Conservation (phyloP, 2,113 vertebrate species). For the Phyllostomus discolor region DNA sequence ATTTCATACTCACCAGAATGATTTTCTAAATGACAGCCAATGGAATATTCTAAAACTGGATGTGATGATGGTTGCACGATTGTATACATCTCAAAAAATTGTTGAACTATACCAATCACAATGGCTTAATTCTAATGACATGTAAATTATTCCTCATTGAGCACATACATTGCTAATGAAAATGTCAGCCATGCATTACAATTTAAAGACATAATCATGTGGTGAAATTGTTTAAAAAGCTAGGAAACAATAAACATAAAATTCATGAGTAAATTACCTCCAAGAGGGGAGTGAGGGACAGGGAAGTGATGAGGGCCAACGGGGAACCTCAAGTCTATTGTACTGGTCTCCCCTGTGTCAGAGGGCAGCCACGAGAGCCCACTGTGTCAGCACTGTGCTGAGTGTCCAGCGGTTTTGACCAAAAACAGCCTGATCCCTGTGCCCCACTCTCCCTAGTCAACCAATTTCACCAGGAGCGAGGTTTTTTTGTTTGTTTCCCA, state of each 20-base stretch:
- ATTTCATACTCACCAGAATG: background rate
- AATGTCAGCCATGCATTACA: background rate
- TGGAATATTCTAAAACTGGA: background rate
- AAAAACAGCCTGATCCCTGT: no score
- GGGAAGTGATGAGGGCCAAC: no score
- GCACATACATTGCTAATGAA: background rate
- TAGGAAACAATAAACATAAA: background rate
- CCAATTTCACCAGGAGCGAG: no score
- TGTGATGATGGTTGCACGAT: background rate
- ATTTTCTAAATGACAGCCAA: background rate
- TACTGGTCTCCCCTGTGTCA: background rate
- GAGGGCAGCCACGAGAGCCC: no score
- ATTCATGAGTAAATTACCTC: background rate
- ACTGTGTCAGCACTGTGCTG: fast-evolving
- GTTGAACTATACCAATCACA: background rate
- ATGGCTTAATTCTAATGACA: background rate
- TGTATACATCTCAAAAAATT: background rate
- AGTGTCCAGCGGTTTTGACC: no score
- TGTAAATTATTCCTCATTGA: background rate
- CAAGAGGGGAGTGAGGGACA: background rate
- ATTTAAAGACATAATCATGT: background rate
- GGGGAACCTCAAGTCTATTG: background rate
- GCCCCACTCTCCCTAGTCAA: no score
- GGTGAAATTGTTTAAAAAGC: background rate
- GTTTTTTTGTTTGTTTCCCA: no score